Conservation (phyloP, 2,888 invertebrate genomes). For the Zygaena filipendulae region DNA sequence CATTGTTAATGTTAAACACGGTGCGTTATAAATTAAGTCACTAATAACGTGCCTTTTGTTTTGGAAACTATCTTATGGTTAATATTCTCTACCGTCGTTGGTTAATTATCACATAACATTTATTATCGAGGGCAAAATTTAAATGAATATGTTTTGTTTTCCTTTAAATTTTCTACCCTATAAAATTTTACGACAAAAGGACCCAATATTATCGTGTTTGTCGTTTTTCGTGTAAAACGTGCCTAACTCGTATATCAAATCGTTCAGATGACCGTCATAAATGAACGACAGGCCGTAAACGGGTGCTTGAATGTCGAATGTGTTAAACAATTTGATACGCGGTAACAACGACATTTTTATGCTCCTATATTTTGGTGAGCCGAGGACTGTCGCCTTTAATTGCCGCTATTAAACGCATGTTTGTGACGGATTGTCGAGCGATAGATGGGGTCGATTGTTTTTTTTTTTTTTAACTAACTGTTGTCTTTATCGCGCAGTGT, state of each 20-base stretch:
- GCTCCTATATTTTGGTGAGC: conserved; percentile 54
- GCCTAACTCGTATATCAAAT: conserved; percentile 32
- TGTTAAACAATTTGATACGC: conserved; percentile 62
- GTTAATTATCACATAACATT: no score
- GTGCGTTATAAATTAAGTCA: no score
- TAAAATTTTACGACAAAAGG: no score
- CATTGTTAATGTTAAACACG: no score
- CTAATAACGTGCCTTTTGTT: no score
- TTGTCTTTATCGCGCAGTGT: conserved; percentile 26
- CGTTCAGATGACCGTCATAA: conserved; percentile 41
- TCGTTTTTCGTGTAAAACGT: conserved; percentile 32
- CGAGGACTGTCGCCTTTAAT: conserved; percentile 51
- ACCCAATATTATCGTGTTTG: no score
- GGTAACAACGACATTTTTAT: conserved; percentile 55
- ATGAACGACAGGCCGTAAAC: conserved; percentile 49
- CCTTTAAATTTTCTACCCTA: no score
- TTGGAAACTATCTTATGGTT: no score
- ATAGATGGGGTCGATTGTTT: conserved; percentile 34
- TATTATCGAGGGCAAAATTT: no score
- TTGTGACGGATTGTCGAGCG: conserved; percentile 49
- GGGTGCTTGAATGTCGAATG: conserved; percentile 33
- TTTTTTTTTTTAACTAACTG: conserved; percentile 21
- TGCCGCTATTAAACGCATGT: conserved; percentile 54
- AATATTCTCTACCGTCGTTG: no score
- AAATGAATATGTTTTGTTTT: no score